A percentile compares a stretch with the other conserved stretches of the same genome.
Evolutionary conservation across 2,113 vertebrate genomes (phyloP).

Genomic region (Mustela nigripes): DNA sequence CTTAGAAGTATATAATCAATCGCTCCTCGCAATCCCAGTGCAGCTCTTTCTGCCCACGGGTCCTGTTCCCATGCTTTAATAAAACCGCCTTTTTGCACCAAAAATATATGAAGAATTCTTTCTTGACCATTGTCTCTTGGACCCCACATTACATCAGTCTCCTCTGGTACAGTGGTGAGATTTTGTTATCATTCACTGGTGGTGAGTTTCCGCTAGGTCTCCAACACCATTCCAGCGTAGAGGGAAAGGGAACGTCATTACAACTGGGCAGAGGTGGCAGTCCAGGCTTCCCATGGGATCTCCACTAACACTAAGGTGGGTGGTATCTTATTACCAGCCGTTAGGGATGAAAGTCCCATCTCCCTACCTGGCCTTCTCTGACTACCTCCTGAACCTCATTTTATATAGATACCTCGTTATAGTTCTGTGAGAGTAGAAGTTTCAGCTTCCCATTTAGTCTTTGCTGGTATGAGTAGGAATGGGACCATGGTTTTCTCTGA

Average conservation of each 20-base stretch:
- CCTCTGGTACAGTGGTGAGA: background rate
- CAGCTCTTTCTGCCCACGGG: background rate
- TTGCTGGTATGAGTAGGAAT: background rate
- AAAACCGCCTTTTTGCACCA: background rate
- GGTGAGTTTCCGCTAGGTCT: background rate
- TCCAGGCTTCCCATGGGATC: background rate
- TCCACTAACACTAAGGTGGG: background rate
- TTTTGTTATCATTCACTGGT: background rate
- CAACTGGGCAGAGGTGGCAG: background rate
- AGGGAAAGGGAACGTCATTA: background rate
- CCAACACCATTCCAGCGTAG: background rate
- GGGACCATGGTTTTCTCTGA: background rate
- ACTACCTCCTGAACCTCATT: background rate
- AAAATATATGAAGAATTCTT: background rate
- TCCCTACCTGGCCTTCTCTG: background rate
- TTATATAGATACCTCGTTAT: background rate
- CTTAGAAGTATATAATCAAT: background rate
- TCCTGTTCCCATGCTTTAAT: background rate
- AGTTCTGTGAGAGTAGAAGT: background rate
- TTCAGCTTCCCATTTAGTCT: background rate
- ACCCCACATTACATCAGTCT: background rate
- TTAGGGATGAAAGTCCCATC: background rate
- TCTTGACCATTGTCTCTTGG: background rate
- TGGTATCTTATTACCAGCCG: background rate
- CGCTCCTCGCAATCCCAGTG: background rate